Percentiles rank a stretch among this genome's conserved stretches.
Evolutionary conservation across 2,888 invertebrate genomes (phyloP).

Genomic region (Coremacera marginata): DNA sequence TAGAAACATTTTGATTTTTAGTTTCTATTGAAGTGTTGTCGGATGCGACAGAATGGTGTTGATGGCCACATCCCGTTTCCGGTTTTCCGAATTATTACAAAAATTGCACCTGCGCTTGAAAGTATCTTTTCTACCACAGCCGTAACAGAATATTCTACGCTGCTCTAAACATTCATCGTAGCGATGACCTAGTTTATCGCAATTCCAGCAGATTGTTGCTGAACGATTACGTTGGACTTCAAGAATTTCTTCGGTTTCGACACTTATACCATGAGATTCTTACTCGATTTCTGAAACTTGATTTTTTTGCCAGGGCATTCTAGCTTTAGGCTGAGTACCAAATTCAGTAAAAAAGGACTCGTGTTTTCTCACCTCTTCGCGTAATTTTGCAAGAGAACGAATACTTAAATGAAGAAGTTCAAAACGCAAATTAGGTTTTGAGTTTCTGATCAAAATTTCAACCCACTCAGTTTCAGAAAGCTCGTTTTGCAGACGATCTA

Average conservation of each 20-base stretch:
- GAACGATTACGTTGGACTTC: background rate
- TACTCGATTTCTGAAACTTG: background rate
- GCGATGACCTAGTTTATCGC: background rate
- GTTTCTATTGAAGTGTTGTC: background rate
- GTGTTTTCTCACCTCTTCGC: slow-evolving; percentile 24
- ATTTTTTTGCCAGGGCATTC: background rate
- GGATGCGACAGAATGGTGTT: background rate
- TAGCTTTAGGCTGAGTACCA: too few species aligned
- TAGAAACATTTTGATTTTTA: background rate
- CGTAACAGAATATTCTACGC: background rate
- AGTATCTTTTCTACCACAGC: background rate
- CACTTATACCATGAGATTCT: background rate
- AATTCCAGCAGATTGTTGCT: background rate
- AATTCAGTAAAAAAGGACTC: slow-evolving; percentile 5
- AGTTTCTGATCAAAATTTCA: slow-evolving; percentile 11
- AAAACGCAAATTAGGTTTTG: background rate
- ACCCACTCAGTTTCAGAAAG: slow-evolving; percentile 11
- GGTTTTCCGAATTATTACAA: background rate
- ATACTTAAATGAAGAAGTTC: slow-evolving; percentile 3
- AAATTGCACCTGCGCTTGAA: background rate
- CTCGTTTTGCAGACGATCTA: slow-evolving; percentile 8
- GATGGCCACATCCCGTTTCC: background rate
- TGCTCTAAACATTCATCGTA: background rate
- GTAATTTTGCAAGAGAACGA: background rate
- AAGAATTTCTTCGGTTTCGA: background rate